Evolutionary conservation across 1,140 invertebrate species (phyloP).

Genomic region (Dendrolimus punctatus): DNA sequence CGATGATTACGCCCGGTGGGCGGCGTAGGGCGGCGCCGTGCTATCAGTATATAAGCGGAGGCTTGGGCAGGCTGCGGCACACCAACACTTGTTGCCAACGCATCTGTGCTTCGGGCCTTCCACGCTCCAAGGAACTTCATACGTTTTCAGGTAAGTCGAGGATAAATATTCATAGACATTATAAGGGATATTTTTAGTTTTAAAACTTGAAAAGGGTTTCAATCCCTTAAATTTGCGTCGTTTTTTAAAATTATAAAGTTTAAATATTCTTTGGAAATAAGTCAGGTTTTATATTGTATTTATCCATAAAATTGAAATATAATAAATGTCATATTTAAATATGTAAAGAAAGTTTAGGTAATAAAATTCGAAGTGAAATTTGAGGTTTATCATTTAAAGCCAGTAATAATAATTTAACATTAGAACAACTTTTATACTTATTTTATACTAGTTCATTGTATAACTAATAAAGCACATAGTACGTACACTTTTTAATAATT

Average conservation of each 20-base stretch:
- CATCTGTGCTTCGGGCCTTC: constrained; percentile 19
- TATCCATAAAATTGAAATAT: neutral
- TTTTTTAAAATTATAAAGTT: no score
- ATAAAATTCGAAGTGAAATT: neutral
- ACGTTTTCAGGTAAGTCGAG: constrained; percentile 29
- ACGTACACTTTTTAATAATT: neutral
- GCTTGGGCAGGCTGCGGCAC: constrained; percentile 37
- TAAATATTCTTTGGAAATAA: no score
- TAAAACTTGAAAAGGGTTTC: neutral
- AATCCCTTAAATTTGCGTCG: no score
- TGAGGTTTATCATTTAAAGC: neutral
- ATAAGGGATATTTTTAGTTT: constrained; percentile 2
- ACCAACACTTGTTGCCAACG: constrained; percentile 49
- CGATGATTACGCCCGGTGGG: constrained; percentile 29
- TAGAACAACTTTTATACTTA: neutral
- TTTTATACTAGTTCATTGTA: no score
- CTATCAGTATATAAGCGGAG: constrained; percentile 34
- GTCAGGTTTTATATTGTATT: no score
- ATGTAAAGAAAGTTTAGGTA: neutral
- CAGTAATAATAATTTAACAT: constrained; percentile 1
- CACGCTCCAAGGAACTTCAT: constrained; percentile 18
- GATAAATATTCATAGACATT: neutral
- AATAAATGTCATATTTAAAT: neutral
- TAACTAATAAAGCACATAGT: no score
- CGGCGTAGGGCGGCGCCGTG: constrained; percentile 39